Base-by-base conservation (phyloP, 2,888 invertebrate genomes). In the Orthosia gracilis region DNA sequence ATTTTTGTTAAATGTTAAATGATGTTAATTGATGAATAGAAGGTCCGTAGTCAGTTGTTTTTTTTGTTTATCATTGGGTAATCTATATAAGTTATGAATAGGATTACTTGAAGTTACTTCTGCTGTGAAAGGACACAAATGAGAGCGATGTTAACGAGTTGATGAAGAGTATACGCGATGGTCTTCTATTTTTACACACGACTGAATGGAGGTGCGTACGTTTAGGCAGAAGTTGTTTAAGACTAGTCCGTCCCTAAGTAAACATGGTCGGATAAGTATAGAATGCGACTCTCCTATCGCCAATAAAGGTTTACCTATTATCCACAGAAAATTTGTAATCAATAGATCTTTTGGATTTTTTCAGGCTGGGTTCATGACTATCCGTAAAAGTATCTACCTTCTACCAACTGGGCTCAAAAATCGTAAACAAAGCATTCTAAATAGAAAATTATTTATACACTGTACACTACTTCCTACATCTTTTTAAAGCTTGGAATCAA, bases 361-460 rank as follows among this genome's bases (percentile, higher is more conserved):
- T 40, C 40, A 3, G 21, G 2, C 21, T 1, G 15, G 50, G n/a
- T 26, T 21, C 21, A 45, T 26, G 12, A 50, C n/a, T 12, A 52
- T 26, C 12, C 13, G 4, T 45, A 26, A 26, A 47, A 21, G 4
- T 4, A 13, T 23, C 3, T 61, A 45, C 21, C 11, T 4, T 55
- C 21, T 45, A 13, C 7, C 13, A 45, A 62, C 9, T 40, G 12
- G 11, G 26, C 17, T 31, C 18, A 31, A 62, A 55, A 62, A 70
- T 21, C 26, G 13, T 79, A 57, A 72, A 58, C 23, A 31, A 74
- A 71, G 62, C 12, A n/a, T 59, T 52, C 17, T 69, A 54, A 78
- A 26, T 31, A n/a, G 52, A 45, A 23, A 75, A 58, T 31, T 26
- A 57, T 23, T 40, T 40, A 40, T 40, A 40, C 13, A 40, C n/a